phyloP scores from a whole-genome alignment of 2,797 vertebrate genomes.

The Artibeus lituratus region DNA sequence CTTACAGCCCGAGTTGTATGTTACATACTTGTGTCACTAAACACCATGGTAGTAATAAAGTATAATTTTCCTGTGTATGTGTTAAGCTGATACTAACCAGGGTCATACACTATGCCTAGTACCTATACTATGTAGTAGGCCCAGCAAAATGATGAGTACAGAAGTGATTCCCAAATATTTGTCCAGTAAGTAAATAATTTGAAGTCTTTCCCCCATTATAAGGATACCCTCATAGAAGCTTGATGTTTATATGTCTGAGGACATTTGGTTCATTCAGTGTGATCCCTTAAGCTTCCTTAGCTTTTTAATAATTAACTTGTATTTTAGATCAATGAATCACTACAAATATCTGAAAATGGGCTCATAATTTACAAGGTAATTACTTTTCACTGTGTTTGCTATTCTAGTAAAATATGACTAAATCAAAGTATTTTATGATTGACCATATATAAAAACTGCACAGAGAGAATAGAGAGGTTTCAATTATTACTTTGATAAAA shows the following conservation, averaged over 20 bases:
- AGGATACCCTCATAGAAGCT: neutral
- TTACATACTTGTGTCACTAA: neutral
- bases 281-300: neutral
- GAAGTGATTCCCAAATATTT: neutral
- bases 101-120: neutral
- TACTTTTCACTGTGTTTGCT: neutral
- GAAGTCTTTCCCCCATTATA: neutral
- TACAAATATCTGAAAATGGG: neutral
- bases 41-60: neutral
- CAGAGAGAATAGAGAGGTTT: neutral
- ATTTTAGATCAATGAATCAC: neutral
- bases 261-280: neutral
- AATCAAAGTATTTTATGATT: neutral
- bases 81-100: neutral
- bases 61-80: neutral
- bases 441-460: neutral
- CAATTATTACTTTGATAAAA: neutral
- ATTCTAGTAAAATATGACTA: neutral
- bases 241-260: neutral
- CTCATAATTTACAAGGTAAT: neutral
- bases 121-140: neutral
- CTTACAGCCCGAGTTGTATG: neutral
- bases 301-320: neutral
- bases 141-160: neutral
- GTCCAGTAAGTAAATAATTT: neutral